Evolutionary conservation across 2,113 vertebrate genomes (phyloP).

Genomic region (Sorex araneus): DNA sequence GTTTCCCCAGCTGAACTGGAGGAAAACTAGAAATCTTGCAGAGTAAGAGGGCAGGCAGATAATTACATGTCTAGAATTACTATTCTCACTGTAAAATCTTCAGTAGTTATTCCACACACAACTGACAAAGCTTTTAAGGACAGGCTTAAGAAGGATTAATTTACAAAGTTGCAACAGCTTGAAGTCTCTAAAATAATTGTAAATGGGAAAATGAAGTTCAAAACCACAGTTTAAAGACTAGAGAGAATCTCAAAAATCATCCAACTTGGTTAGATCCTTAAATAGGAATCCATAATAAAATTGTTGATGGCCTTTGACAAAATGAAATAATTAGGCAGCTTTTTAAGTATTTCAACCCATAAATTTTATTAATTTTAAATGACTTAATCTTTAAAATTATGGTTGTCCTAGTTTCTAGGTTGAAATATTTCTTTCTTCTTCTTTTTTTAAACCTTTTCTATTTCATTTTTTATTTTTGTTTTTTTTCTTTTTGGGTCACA

Average conservation of each 20-base stretch:
- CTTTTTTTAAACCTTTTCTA: too few species aligned
- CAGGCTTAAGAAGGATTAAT: slow-evolving; percentile 61
- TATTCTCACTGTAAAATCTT: slow-evolving; percentile 43
- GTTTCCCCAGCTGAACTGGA: neutral
- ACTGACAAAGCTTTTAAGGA: slow-evolving; percentile 54
- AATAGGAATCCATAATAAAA: neutral
- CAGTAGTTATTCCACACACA: neutral
- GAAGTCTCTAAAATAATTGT: slow-evolving; percentile 45
- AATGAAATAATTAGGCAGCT: neutral
- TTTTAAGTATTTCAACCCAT: too few species aligned
- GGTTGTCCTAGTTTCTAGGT: too few species aligned
- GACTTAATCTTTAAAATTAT: too few species aligned
- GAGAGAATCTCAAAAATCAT: neutral
- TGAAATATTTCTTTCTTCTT: neutral
- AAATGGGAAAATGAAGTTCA: slow-evolving; percentile 44
- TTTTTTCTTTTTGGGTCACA: too few species aligned
- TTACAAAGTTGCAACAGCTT: slow-evolving; percentile 53
- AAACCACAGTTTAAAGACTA: slow-evolving; percentile 49
- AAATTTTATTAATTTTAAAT: too few species aligned
- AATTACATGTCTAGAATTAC: neutral
- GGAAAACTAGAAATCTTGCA: neutral
- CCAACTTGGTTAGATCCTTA: neutral
- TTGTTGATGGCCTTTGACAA: neutral
- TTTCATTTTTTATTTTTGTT: too few species aligned
- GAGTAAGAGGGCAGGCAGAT: neutral